Evolutionary conservation across 2,113 vertebrate genomes (phyloP), one percentile per base, ranked within the genome.

Genomic region (Daphoenositta chrysoptera): DNA sequence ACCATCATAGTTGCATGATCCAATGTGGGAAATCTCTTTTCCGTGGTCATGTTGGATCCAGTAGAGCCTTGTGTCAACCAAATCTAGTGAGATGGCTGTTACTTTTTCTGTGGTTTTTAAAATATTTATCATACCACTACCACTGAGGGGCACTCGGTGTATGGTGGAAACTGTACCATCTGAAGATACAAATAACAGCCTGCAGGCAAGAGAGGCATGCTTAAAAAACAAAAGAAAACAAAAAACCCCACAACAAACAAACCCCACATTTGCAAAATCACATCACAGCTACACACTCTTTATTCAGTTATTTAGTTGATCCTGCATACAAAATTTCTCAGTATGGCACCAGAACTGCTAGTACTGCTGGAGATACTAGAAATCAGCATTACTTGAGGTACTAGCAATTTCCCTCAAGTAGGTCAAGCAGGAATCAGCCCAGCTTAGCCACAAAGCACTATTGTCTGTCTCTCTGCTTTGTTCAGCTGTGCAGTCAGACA

Each of bases 151-250:
- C 19, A 97, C 96, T 53, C 98, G 97, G 81, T 98, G 96, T 96
- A 99, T 97, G 56, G 98, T 98, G 40, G 98, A 93, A n/a, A 91
- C 57, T 37, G 63, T 75, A 22, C 97, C 97, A 23, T 98, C 98
- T 42, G 98, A 99, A 73, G 99, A 96, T 98, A 99, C 99, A 96
- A 99, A 99, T 54, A 99, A 80, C 72, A 98, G 94, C 96, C 99
- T 99, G 97, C 61, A 96, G 64, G 66, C 11, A 89, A 93, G 73
- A 91, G 11, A 87, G 6, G 8, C 1, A 21, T 18, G 19, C 30
- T 78, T 47, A 17, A n/a, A 72, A 57, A 17, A 11, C 14, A 27
- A 27, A 64, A 4, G 30, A 45, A 66, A 77, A 13, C 6, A 20
- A 16, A 48, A 45, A 7, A 7, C 0, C 9, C 6, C 30, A 33